Conservation (phyloP, 2,113 vertebrate genomes). For the Bungarus multicinctus region DNA sequence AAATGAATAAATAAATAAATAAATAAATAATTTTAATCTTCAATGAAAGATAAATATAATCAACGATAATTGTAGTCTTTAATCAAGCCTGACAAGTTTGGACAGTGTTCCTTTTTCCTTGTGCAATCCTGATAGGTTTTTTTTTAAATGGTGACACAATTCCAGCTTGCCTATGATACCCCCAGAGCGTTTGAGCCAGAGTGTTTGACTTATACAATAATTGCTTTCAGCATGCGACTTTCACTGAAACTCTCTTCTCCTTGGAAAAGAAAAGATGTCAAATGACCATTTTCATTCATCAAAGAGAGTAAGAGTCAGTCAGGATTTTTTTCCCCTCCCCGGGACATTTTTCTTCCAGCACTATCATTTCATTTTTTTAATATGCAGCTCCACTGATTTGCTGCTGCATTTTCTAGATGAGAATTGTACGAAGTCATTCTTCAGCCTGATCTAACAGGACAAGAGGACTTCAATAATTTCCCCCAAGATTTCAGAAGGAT, state of each 20-base stretch:
- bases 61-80: not conserved
- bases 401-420: not conserved
- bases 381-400: not conserved
- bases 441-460: conserved; percentile 22
- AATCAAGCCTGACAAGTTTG: not conserved
- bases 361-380: not conserved
- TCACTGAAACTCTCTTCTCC: not conserved
- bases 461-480: conserved; percentile 36
- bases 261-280: not conserved
- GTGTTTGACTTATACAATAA: not conserved
- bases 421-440: conserved; percentile 3
- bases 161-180: not conserved
- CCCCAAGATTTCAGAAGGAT: conserved; percentile 37
- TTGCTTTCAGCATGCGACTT: not conserved
- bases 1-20: too few relatives aligned
- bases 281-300: not conserved
- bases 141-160: not conserved
- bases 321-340: not conserved
- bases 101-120: not conserved
- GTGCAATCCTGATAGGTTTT: not conserved
- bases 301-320: not conserved
- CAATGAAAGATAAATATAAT: not conserved
- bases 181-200: not conserved
- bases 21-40: not conserved
- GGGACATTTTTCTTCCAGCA: not conserved